Evolutionary conservation across 2,113 vertebrate genomes (phyloP).

Genomic region (Ammospiza caudacuta): DNA sequence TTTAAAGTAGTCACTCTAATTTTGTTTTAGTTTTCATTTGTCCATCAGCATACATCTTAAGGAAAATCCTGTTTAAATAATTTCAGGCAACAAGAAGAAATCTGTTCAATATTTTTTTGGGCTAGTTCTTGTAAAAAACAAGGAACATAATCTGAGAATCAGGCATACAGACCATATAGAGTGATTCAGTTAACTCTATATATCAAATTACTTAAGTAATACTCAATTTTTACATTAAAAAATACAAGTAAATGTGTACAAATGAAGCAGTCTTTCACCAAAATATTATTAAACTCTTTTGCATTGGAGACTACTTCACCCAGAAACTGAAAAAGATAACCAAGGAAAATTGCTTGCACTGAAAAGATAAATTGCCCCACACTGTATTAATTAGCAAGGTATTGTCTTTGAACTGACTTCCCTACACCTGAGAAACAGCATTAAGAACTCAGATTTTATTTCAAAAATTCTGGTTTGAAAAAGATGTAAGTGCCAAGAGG

Average conservation of each 20-base stretch:
- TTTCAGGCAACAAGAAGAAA: neutral
- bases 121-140: neutral
- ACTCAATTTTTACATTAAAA: neutral
- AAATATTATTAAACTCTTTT: neutral
- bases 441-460: neutral
- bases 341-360: neutral
- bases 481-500: neutral
- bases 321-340: neutral
- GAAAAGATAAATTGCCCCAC: neutral
- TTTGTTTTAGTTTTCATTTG: neutral
- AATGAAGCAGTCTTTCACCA: neutral
- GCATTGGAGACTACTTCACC: neutral
- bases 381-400: neutral
- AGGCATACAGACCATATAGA: neutral
- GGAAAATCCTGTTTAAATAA: neutral
- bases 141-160: neutral
- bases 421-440: neutral
- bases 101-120: neutral
- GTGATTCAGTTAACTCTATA: neutral
- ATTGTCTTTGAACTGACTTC: conserved; percentile 1
- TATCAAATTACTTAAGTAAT: neutral
- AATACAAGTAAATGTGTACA: neutral
- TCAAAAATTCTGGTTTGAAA: neutral
- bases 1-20: neutral
- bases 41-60: neutral